Base-by-base conservation (phyloP, 2,888 invertebrate genomes). In the Brachylomia viminalis region DNA sequence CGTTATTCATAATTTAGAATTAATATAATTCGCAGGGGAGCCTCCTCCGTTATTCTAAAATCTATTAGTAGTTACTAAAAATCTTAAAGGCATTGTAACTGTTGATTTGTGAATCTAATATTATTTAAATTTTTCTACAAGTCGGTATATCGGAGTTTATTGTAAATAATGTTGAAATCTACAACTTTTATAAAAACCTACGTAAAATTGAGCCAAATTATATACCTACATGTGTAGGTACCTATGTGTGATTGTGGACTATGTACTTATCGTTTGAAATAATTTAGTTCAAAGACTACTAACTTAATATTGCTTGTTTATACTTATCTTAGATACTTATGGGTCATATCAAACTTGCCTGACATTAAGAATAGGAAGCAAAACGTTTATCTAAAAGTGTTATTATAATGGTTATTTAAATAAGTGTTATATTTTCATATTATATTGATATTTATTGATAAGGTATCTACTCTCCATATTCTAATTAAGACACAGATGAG, bases 341-440 rank as follows among this genome's bases (percentile, higher is more conserved):
- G 67, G 72, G 30, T 85, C 82, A 85, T 86, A 87, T 84, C 85
- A 82, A 82, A 83, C 88, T 88, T 88, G 84, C 87, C 88, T 83
- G 77, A 79, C 66, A 61, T 69, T 65, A 72, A 62, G 13, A 58
- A 72, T 84, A 79, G 66, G 72, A 77, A 76, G 70, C 69, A 76
- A 80, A 73, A 42, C 15, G 38, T 65, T 62, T 74, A 67, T 74
- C 62, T 79, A 27, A 82, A 73, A 72, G 27, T 82, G 58, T 82
- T 74, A 69, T 62, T 66, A 68, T 58, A 8, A 69, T 80, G 72
- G 65, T 72, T 58, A 70, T 72, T 61, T 78, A 72, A 71, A 59
- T 69, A 75, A 15, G n/a, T 72, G 49, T 78, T 75, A 83, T 79
- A 74, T 72, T 79, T 79, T 75, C 59, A 61, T 79, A 79, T 52